Percentiles rank a stretch among this genome's conserved stretches.
Conservation (phyloP, 92 coral and sea anemone genomes). For the Pocillopora grandis region DNA sequence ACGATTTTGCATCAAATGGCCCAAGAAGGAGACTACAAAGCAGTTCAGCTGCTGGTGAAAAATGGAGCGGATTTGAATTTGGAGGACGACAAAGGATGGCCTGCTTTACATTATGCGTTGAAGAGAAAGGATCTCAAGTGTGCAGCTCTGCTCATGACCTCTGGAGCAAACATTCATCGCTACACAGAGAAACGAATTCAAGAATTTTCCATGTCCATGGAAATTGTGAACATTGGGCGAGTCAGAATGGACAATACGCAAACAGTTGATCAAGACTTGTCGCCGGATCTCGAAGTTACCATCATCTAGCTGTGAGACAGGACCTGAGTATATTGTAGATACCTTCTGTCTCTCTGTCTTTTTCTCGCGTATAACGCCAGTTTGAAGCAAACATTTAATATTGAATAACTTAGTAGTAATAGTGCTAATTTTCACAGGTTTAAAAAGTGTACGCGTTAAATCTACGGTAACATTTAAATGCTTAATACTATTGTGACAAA, state of each 20-base stretch:
- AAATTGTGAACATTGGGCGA: slow-evolving; percentile 41
- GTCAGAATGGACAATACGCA: slow-evolving; percentile 19
- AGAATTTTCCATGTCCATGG: slow-evolving; percentile 64
- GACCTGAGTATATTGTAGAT: neutral
- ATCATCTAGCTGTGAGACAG: slow-evolving; percentile 13
- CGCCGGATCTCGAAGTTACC: slow-evolving; percentile 13
- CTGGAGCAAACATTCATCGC: slow-evolving; percentile 58
- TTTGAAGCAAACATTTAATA: neutral
- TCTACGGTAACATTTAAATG: neutral
- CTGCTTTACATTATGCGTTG: slow-evolving; percentile 81
- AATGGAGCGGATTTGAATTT: slow-evolving; percentile 59
- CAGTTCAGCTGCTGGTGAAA: slow-evolving; percentile 63
- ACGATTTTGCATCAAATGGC: slow-evolving; percentile 75
- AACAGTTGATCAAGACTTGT: slow-evolving; percentile 13
- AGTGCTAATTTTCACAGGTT: neutral
- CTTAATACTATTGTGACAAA: slow-evolving; percentile 1
- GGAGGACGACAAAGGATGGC: slow-evolving; percentile 78
- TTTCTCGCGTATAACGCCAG: neutral
- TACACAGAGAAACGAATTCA: slow-evolving; percentile 76
- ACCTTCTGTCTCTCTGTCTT: neutral
- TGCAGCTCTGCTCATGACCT: slow-evolving; percentile 78
- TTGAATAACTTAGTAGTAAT: neutral
- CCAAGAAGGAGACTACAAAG: slow-evolving; percentile 64
- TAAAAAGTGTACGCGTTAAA: slow-evolving; percentile 32
- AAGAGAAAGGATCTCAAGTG: slow-evolving; percentile 64